phyloP scores from a whole-genome alignment of 2,888 invertebrate species.

The Mystacides longicornis region DNA sequence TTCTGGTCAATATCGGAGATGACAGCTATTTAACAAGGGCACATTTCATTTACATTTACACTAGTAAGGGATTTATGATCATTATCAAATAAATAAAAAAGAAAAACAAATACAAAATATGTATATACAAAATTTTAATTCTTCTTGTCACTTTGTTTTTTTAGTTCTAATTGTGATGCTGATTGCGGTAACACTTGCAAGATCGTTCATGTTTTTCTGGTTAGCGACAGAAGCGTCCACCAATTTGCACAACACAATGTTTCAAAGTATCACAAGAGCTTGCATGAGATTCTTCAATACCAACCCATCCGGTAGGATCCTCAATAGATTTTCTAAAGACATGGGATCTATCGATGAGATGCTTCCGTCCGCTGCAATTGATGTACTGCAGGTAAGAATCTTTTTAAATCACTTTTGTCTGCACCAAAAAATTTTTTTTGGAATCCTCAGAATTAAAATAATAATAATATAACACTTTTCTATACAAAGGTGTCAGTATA shows the following conservation, averaged over 20 bases:
- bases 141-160: not conserved
- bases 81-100: not conserved
- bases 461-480: too few species aligned
- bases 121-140: not conserved
- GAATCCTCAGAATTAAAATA: too few species aligned
- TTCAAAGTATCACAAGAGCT: slow-evolving; percentile 69
- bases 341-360: slow-evolving; percentile 67
- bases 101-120: not conserved
- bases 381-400: slow-evolving; percentile 48
- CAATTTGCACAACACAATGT: slow-evolving; percentile 77
- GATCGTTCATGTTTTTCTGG: slow-evolving; percentile 54
- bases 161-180: slow-evolving; percentile 46
- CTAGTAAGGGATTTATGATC: slow-evolving; percentile 31
- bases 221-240: slow-evolving; percentile 69
- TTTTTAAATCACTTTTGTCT: slow-evolving; percentile 3
- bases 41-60: slow-evolving; percentile 45
- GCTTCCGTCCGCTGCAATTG: slow-evolving; percentile 53
- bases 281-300: slow-evolving; percentile 83
- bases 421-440: not conserved
- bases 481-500: too few species aligned
- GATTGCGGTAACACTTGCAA: slow-evolving; percentile 43
- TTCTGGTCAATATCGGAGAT: slow-evolving; percentile 10
- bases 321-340: slow-evolving; percentile 87
- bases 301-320: slow-evolving; percentile 74
- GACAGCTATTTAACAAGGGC: slow-evolving; percentile 34